Percentiles rank a stretch among this genome's conserved stretches.
phyloP scores from a whole-genome alignment of 1,140 invertebrate genomes.

The Cotesia glomerata region DNA sequence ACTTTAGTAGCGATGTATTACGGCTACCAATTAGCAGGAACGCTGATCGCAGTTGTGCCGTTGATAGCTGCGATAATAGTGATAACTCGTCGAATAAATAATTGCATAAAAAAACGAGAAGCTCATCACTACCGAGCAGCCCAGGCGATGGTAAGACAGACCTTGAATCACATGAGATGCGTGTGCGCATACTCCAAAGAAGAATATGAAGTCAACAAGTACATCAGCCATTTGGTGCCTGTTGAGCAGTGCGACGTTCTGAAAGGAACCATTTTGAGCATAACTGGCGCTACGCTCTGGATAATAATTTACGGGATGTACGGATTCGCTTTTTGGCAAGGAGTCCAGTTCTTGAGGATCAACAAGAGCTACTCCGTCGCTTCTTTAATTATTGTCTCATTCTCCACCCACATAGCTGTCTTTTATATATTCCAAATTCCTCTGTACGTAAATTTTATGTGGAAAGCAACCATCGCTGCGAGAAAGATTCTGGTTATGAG shows the following conservation, averaged over 20 bases:
- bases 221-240: neutral
- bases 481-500: neutral
- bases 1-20: slow-evolving; percentile 7
- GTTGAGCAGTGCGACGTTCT: slow-evolving; percentile 6
- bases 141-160: neutral
- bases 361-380: slow-evolving; percentile 7
- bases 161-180: neutral
- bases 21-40: slow-evolving; percentile 6
- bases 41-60: neutral
- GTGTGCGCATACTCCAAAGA: slow-evolving; percentile 8
- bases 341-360: slow-evolving; percentile 5
- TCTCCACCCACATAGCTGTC: neutral
- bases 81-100: neutral
- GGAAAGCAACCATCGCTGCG: neutral
- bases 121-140: neutral
- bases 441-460: neutral
- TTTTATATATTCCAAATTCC: slow-evolving; percentile 6
- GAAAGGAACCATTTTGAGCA: neutral
- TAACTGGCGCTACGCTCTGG: slow-evolving; percentile 12
- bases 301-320: slow-evolving; percentile 15
- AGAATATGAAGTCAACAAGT: slow-evolving; percentile 6
- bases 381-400: slow-evolving; percentile 11
- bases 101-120: slow-evolving; percentile 3
- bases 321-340: slow-evolving; percentile 17
- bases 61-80: neutral